phyloP scores from a whole-genome alignment of 2,113 vertebrate genomes.

The Melanotaenia duboulayi region DNA sequence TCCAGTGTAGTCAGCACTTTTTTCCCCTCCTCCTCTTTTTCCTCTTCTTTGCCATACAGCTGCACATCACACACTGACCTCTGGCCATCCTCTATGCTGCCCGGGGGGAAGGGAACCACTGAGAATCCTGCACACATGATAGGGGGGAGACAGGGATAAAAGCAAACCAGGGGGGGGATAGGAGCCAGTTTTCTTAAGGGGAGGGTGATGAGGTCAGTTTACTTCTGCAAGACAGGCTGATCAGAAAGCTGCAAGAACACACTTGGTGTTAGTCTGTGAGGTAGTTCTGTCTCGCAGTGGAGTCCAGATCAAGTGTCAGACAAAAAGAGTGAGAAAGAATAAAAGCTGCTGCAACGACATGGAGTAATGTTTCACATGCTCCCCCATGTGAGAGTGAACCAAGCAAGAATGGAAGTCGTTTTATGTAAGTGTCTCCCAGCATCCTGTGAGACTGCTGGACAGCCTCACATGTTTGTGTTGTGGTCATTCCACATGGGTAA shows the following conservation, averaged over 20 bases:
- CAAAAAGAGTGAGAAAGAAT: constrained; percentile 45
- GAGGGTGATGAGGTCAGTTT: constrained; percentile 14
- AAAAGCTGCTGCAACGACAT: constrained; percentile 39
- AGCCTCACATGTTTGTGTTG: constrained; percentile 72
- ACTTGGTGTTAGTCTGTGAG: constrained; percentile 9
- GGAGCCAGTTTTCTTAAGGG: constrained; percentile 1
- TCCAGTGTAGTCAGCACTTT: constrained; percentile 72
- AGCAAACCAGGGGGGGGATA: background rate
- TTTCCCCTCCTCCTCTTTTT: constrained; percentile 18
- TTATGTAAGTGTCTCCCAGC: constrained; percentile 78
- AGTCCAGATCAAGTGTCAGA: constrained; percentile 39
- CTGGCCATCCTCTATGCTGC: constrained; percentile 52
- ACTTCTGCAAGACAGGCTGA: constrained; percentile 27
- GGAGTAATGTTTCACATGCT: constrained; percentile 70
- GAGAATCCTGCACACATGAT: constrained; percentile 30
- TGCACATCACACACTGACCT: constrained; percentile 72
- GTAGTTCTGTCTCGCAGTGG: background rate
- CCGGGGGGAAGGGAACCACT: constrained; percentile 13
- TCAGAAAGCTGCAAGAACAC: constrained; percentile 9
- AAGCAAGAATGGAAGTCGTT: constrained; percentile 55
- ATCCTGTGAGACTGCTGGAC: constrained; percentile 56
- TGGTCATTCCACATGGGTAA: constrained; percentile 48
- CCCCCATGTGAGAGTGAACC: constrained; percentile 64
- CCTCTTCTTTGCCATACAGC: constrained; percentile 52
- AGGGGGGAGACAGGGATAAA: constrained; percentile 10